These are phyloP conservation scores for Conus ventricosus DNA, from an alignment of 1,140 invertebrate species.

Conservation along the genomic window DNA sequence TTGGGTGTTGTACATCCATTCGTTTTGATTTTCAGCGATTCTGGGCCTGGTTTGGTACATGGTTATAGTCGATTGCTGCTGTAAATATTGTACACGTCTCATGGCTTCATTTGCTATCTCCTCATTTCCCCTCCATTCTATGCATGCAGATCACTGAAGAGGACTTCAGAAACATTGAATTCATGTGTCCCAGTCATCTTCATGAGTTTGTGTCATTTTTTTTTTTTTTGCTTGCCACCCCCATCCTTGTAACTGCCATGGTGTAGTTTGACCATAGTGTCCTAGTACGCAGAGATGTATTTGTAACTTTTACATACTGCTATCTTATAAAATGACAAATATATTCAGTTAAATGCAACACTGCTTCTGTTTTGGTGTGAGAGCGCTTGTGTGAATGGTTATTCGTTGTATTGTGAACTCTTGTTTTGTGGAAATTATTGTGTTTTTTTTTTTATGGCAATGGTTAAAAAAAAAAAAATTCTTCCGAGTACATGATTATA, in stretches of 20 bases:
- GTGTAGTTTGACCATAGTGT: constrained; percentile 7
- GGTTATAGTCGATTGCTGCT: neutral
- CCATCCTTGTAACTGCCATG: neutral
- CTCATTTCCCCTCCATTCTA: neutral
- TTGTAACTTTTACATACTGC: constrained; percentile 26
- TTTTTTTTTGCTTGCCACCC: neutral
- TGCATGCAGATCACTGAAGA: neutral
- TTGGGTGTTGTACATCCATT: no score
- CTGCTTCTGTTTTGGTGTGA: neutral
- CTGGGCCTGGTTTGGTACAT: no score
- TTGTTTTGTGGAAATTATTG: no score
- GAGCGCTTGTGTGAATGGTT: neutral
- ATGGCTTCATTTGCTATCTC: neutral
- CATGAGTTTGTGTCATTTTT: neutral
- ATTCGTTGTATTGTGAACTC: no score
- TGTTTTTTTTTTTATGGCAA: no score
- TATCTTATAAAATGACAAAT: constrained; percentile 20
- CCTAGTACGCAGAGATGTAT: constrained; percentile 14
- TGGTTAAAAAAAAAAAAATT: no score
- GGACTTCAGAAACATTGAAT: neutral
- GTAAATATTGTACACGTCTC: neutral
- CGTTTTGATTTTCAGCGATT: neutral
- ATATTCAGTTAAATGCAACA: neutral
- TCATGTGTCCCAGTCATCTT: neutral
- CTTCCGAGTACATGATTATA: no score